Evolutionary conservation across 2,888 invertebrate genomes (phyloP), one percentile per base, ranked within the genome.

Genomic region (Ennomos quercinarius): DNA sequence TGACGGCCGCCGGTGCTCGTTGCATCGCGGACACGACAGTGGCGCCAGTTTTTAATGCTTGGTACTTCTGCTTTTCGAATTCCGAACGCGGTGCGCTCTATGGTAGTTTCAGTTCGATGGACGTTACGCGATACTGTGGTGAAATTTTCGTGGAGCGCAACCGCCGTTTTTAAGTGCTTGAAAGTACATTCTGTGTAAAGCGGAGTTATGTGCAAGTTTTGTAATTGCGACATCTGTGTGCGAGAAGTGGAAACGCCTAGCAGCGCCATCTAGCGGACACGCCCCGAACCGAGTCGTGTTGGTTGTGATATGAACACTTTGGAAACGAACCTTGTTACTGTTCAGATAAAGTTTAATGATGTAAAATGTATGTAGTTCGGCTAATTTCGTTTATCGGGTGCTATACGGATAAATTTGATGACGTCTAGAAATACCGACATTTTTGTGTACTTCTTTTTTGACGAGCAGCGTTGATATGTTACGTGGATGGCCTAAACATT

Each of bases 231-330:
- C 79, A 80, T 73, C 80, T 81, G 57, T 73, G 58, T 65, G 66
- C 59, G 63, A 64, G 55, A 61, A 55, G 54, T 62, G 66, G 66
- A 58, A 71, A 66, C 69, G 61, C 57, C 61, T 11, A 67, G 54
- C 65, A 65, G 74, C 78, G 87, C 80, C 85, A 80, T 73, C 85
- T 83, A 27, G 70, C 72, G 77, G 72, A 71, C 70, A 72, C 71
- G 73, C 64, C 71, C 69, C 56, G 73, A 76, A 77, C 66, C 72
- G 72, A 74, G 80, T 77, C 81, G 86, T 83, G 86, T 80, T 74
- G 83, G 86, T 87, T 89, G 89, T 87, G 85, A 85, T 83, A 83
- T 73, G 71, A 78, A 80, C 71, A 66, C 61, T 68, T 68, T 67
- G 68, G 66, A 70, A 72, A 72, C 71, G 75, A 72, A 70, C 74